Base-by-base conservation (phyloP, 37 sponge, comb jelly and placozoan genomes). In the Diacarnus erythraeanus region DNA sequence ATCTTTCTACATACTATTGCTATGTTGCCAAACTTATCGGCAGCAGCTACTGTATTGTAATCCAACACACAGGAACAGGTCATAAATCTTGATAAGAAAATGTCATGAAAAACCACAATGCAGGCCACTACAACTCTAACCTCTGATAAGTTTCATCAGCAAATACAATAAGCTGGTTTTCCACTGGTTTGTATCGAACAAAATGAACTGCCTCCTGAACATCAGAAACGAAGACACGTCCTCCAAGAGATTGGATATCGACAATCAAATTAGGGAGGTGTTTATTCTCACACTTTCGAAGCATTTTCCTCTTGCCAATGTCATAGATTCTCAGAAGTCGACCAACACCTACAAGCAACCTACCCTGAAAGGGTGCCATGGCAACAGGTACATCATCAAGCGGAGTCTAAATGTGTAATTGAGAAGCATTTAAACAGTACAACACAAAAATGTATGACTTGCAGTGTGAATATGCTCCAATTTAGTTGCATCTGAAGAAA, bases 271-370 rank as follows among this genome's bases (percentile, higher is more conserved):
- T 86, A 40, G 98, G 98, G 35, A 98, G 78, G 67, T 95, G 96
- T 91, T 96, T 98, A 69, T 98, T 98, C 71, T 98, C 99, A 64
- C 97, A 96, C 70, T 98, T 98, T 39, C 99, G 79, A 65, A 98
- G 83, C 89, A 98, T 87, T 69, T 98, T 98, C 84, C 89, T 93
- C 82, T 93, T 93, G 35, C 99, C 99, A 27, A 98, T 74, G 63
- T 98, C 99, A 71, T 98, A 98, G 41, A 98, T 86, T 25, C 99
- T 43, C 27, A 98, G 84, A 1, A 96, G 79, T 57, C 81, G 86
- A 6, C 97, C 99, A 3, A 94, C 89, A 10, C 99, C 99, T 18
- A 96, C 97, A 17, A 98, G 82, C 2, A 98, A 86, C 6, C 98
- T 79, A 54, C 97, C 97, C 71, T 97, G 93, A 67, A 94, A 97